phyloP scores from a whole-genome alignment of 2,888 invertebrate genomes.

The Melitaea athalia region DNA sequence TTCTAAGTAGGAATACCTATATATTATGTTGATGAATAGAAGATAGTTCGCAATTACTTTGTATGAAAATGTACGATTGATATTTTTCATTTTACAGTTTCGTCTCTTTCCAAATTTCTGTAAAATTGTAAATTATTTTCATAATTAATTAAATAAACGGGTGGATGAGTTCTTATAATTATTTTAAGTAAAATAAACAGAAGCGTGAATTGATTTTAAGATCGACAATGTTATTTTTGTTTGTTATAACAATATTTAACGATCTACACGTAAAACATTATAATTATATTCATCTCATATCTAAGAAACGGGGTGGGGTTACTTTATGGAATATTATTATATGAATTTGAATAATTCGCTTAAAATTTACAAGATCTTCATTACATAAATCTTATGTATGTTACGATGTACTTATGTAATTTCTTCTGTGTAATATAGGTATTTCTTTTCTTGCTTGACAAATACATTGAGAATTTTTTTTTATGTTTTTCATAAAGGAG shows the following conservation, averaged over 20 bases:
- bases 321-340: background rate
- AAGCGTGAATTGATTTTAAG: background rate
- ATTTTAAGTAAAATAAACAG: background rate
- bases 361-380: too few relatives aligned
- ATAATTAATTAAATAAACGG: background rate
- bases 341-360: background rate
- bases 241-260: background rate
- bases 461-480: too few relatives aligned
- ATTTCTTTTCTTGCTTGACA: too few relatives aligned
- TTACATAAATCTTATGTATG: too few relatives aligned
- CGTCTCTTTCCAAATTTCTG: background rate
- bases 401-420: too few relatives aligned
- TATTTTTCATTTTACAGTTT: too few relatives aligned
- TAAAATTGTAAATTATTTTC: background rate
- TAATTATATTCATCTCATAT: slow-evolving; percentile 1
- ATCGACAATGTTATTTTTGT: background rate
- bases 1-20: too few relatives aligned
- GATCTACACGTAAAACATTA: background rate
- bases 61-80: too few relatives aligned
- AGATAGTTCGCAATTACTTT: too few relatives aligned
- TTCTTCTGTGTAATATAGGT: too few relatives aligned
- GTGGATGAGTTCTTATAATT: background rate
- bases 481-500: too few relatives aligned
- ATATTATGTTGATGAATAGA: too few relatives aligned
- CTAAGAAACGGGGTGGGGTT: background rate